Evolutionary conservation across 2,888 invertebrate species (phyloP).

Genomic region (Leucoma salicis): DNA sequence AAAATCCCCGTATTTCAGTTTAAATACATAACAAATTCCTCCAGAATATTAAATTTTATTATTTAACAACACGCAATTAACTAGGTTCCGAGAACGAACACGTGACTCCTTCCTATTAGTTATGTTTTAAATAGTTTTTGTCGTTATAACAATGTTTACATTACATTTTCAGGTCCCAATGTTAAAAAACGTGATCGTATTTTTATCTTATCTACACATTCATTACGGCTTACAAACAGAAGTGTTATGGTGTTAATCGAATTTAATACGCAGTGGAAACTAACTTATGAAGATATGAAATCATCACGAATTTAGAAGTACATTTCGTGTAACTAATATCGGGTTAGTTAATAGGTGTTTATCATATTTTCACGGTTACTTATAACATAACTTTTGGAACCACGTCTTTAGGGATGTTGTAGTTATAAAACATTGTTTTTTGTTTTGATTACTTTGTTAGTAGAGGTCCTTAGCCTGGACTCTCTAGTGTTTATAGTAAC

Average conservation of each 20-base stretch:
- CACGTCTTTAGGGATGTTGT: conserved; percentile 26
- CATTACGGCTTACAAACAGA: conserved; percentile 1
- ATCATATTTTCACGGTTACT: conserved; percentile 45
- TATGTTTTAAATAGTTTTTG: conserved; percentile 58
- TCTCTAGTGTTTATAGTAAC: too few species aligned
- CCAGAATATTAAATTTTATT: conserved; percentile 59
- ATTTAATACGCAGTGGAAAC: background rate
- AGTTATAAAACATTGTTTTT: background rate
- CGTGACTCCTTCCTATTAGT: conserved; percentile 50
- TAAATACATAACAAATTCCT: conserved; percentile 13
- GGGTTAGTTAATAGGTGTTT: conserved; percentile 50
- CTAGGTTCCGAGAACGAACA: conserved; percentile 68
- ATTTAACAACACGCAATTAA: conserved; percentile 71
- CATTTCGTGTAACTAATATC: conserved; percentile 1
- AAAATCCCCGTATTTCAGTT: too few species aligned
- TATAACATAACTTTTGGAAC: conserved; percentile 26
- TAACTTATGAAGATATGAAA: background rate
- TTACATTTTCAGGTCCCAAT: conserved; percentile 34
- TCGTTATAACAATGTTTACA: conserved; percentile 50
- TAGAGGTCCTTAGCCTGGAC: too few species aligned
- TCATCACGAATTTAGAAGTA: background rate
- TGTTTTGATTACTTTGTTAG: too few species aligned
- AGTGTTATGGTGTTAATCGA: background rate
- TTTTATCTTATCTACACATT: background rate
- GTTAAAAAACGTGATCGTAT: background rate